Evolutionary conservation across 2,888 invertebrate species (phyloP), one percentile per base, ranked within the genome.

Genomic region (Leptarthrus brevirostris): DNA sequence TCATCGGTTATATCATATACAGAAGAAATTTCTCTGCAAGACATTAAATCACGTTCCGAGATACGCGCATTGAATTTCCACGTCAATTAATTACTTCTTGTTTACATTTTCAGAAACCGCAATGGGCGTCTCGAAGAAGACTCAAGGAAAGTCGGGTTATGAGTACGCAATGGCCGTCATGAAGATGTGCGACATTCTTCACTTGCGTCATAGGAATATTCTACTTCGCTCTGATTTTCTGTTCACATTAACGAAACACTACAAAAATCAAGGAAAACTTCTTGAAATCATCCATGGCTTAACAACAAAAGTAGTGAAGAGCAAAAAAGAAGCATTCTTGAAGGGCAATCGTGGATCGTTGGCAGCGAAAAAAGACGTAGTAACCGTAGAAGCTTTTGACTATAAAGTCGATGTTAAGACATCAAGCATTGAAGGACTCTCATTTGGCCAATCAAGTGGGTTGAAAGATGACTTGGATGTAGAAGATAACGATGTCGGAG

Each of bases 101-200:
- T n/a, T 56, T 74, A n/a, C 12, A 1, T 52, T 77, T 79, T 0
- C 77, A 92, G 94, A 94, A 87, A 94, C 94, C 40, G 94, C 93
- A 0, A 94, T 94, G 94, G 94, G 94, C 66, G 94, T 94, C 0
- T 93, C 92, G 79, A 93, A 93, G 82, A 89, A 88, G 77, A 93
- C 93, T 0, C 94, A 94, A 84, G 92, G 91, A 78, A 90, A 90
- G 81, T 93, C 92, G 77, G 93, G 93, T 44, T 92, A 90, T 80
- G 94, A 94, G 84, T 94, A 94, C 79, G 94, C 94, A 0, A 90
- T 93, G 90, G 94, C 94, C 76, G 94, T 94, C 3, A 94, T 94
- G 93, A 93, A 94, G 81, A 93, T 94, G 93, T 93, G 93, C 80
- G 93, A 93, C 79, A 94, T 94, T 79, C 88, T 94, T 0, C 94